A percentile compares a stretch with the other conserved stretches of the same genome.
Evolutionary conservation across 2,888 invertebrate species (phyloP).

Genomic region (Brachypalpus laphriformis): DNA sequence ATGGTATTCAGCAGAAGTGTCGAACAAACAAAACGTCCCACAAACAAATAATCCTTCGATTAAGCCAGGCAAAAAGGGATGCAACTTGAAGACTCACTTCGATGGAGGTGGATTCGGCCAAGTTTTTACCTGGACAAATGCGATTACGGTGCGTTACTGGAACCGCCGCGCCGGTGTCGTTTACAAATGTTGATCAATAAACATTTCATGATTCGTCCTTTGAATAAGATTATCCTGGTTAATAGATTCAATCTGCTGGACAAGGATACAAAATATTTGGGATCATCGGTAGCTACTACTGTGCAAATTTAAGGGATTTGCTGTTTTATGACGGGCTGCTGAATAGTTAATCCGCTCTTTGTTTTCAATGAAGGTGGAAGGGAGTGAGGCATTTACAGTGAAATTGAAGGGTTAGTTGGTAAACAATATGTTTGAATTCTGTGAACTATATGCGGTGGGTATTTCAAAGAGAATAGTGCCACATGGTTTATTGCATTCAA

Average conservation of each 20-base stretch:
- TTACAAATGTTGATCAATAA: slow-evolving; percentile 83
- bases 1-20: slow-evolving; percentile 46
- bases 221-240: slow-evolving; percentile 80
- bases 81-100: slow-evolving; percentile 7
- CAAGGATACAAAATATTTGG: slow-evolving; percentile 69
- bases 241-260: slow-evolving; percentile 77
- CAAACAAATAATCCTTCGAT: slow-evolving; percentile 71
- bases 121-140: slow-evolving; percentile 52
- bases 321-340: slow-evolving; percentile 51
- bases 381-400: slow-evolving; percentile 50
- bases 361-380: slow-evolving; percentile 28
- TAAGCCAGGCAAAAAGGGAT: slow-evolving; percentile 44
- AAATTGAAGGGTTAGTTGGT: slow-evolving; percentile 27
- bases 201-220: slow-evolving; percentile 79
- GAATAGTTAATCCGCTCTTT: slow-evolving; percentile 49
- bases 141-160: slow-evolving; percentile 58
- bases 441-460: slow-evolving; percentile 17
- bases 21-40: slow-evolving; percentile 71
- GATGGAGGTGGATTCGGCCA: slow-evolving; percentile 23
- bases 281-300: slow-evolving; percentile 53
- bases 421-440: slow-evolving; percentile 17
- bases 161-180: slow-evolving; percentile 75
- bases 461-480: slow-evolving; percentile 15
- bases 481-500: slow-evolving; percentile 16
- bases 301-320: slow-evolving; percentile 43